Evolutionary conservation across 2,113 vertebrate species (phyloP), one percentile per base, ranked within the genome.

Genomic region (Ctenodactylus gundi): DNA sequence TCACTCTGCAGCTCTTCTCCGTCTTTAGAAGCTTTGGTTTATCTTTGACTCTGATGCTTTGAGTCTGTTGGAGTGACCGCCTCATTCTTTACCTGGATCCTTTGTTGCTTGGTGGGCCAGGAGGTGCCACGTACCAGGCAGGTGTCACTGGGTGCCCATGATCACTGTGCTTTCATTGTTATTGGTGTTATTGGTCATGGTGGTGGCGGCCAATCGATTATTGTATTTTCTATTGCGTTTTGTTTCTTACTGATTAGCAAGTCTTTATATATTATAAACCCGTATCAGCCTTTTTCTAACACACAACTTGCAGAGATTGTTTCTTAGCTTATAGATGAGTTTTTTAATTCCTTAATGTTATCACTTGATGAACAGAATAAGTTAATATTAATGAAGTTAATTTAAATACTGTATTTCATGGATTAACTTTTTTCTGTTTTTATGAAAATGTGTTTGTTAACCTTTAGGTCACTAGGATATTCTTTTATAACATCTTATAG

Each of bases 21-120:
- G 8, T 20, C 31, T 46, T 12, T 75, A 0, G 0, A 14, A 29
- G 20, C 39, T 70, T 7, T 11, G 25, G n/a, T 25, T 51, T 62
- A 23, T 13, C 27, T 67, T 68, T 58, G 64, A 58, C 10, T 51
- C 4, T 60, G 53, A 31, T 27, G 14, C 25, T 62, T 20, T 53
- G 64, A 87, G 27, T 29, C 7, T 20, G 13, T 62, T 53, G 44
- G 44, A 1, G 60, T 72, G 75, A 53, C 53, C 20, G 10, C 31
- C 41, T 29, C 27, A n/a, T 44, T 21, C 21, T 17, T 44, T 60
- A 41, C 21, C 60, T 46, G 51, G 23, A 77, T 12, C 11, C 3
- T 3, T 85, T 65, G 49, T 70, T 10, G 11, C n/a, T 87, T 51
- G 4, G 12, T 80, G 53, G 8, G 23, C n/a, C 41, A 41, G 0